Evolutionary conservation across 1,140 invertebrate species (phyloP), one percentile per base, ranked within the genome.

Genomic region (Pseudachorutes palmiensis): DNA sequence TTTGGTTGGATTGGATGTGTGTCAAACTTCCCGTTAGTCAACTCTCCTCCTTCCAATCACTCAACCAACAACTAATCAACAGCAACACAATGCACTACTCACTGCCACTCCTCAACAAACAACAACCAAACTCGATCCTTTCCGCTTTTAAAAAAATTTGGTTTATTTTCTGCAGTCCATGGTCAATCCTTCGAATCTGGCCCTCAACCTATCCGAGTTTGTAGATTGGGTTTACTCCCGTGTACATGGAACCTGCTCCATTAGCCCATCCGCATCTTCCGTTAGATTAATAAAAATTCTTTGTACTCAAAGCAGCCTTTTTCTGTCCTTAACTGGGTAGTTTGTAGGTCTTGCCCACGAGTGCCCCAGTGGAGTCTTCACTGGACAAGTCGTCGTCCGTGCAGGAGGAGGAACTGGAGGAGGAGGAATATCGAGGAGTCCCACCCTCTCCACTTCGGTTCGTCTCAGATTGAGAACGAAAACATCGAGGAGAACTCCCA

Each of bases 291-390:
- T 45, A 45, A 12, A 45, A 45, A 61, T 12, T 45, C 22, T 63
- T 63, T 63, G 61, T 63, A 63, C 61, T 63, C 26, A 63, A 63
- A 63, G 61, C 61, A 63, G 61, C 61, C 61, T 63, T 63, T 48
- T 63, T 63, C 24, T 45, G n/a, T 22, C 36, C 12, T 41, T 63
- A 45, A 32, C 5, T 63, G 41, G 41, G 12, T 3, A 32, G 59
- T 30, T 61, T 30, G 59, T 28, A 29, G 55, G 5, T 9, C n/a
- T 58, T 29, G 9, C n/a, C 55, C 28, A 63, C 61, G 22, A 45
- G 22, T 3, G 61, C 61, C 19, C 61, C 61, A 45, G 33, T 48
- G 9, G 61, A 63, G 19, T 63, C 61, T 19, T 63, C 61, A 63
- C 61, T 63, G 33, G 61, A 63, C 32, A 29, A 12, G 22, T 63